These are phyloP conservation scores for Eidolon dupreanum DNA, from an alignment of 2,797 vertebrate species.

Conservation along the genomic window DNA sequence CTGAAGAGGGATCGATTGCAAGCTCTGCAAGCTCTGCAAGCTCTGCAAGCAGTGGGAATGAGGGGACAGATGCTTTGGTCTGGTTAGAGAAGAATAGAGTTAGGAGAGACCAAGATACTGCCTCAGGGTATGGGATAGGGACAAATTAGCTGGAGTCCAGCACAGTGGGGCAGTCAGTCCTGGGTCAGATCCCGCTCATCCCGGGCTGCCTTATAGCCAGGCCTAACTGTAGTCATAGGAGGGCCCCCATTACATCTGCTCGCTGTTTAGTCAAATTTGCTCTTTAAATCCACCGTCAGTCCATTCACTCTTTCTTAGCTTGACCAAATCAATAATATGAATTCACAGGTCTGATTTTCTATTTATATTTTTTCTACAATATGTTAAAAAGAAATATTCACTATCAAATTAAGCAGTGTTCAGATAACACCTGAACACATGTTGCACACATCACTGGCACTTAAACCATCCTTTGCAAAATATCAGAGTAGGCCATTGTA, in stretches of 20 bases:
- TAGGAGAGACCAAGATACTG: not conserved
- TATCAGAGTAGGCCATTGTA: not conserved
- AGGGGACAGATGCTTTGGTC: not conserved
- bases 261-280: not conserved
- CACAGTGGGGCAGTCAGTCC: not conserved
- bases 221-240: not conserved
- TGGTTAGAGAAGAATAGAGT: not conserved
- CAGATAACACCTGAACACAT: not conserved
- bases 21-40: not conserved
- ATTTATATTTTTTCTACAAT: constrained; percentile 50
- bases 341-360: constrained; percentile 41
- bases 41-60: not conserved
- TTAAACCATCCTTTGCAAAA: not conserved
- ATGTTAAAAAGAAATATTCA: constrained; percentile 37
- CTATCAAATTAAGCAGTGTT: constrained; percentile 41
- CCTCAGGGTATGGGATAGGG: not conserved
- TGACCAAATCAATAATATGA: constrained; percentile 13
- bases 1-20: not conserved
- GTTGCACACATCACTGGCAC: not conserved
- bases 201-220: not conserved
- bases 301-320: not conserved
- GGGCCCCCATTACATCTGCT: not conserved
- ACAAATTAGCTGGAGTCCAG: not conserved
- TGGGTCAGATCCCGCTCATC: not conserved
- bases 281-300: constrained; percentile 21